Evolutionary conservation across 1,140 invertebrate genomes (phyloP).

Genomic region (Trypoxylus dichotomus): DNA sequence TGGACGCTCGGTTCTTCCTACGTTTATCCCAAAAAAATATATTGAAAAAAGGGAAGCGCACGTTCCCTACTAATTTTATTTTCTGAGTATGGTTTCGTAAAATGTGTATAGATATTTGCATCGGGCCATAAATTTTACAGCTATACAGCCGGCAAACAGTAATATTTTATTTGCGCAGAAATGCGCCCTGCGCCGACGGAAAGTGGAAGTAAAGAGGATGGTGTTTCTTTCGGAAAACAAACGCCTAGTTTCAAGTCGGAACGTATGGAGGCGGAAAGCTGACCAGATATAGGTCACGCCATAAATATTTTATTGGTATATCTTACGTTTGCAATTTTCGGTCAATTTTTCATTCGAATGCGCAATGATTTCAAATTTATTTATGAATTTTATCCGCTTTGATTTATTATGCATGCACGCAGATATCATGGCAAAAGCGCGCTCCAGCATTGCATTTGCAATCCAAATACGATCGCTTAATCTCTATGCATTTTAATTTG

Average conservation of each 20-base stretch:
- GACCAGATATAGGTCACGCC: not conserved
- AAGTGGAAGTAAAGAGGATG: not conserved
- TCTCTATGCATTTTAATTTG: too few species aligned
- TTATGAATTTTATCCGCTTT: not conserved
- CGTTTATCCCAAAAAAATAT: not conserved
- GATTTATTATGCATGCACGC: not conserved
- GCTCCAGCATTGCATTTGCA: not conserved
- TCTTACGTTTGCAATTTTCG: slow-evolving; percentile 17
- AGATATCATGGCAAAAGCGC: not conserved
- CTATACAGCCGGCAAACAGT: slow-evolving; percentile 9
- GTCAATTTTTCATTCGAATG: slow-evolving; percentile 12
- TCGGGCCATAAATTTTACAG: slow-evolving; percentile 17
- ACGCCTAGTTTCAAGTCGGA: not conserved
- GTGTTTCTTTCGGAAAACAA: not conserved
- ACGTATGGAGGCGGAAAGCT: not conserved
- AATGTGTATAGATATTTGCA: slow-evolving; percentile 25
- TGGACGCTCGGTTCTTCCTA: not conserved
- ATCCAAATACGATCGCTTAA: not conserved
- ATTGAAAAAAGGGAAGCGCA: not conserved
- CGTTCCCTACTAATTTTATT: slow-evolving; percentile 9
- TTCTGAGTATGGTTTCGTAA: slow-evolving; percentile 3
- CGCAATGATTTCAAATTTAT: slow-evolving; percentile 17
- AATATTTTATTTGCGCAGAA: slow-evolving; percentile 2
- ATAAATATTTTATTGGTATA: slow-evolving; percentile 23
- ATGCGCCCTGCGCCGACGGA: not conserved